Base-by-base conservation (phyloP, 2,888 invertebrate species). In the Pristionchus exspectatus region DNA sequence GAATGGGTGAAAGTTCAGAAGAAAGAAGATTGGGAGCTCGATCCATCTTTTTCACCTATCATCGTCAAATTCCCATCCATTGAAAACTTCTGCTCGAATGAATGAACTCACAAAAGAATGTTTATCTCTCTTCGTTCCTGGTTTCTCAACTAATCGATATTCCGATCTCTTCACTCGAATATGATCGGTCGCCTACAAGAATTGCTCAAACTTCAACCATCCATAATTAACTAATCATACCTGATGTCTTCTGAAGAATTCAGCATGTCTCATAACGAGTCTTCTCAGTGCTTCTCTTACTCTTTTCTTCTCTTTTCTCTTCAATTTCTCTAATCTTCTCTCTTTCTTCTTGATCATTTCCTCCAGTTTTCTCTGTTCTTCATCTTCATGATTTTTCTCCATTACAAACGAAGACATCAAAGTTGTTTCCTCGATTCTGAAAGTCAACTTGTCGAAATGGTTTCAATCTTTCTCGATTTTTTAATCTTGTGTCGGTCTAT, bases 131-230 rank as follows among this genome's bases (percentile, higher is more conserved):
- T 88, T 83, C 69, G 54, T 56, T 33, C 90, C 84, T 27, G 38
- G 69, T 27, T 87, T 59, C 72, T 88, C 92, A 0, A 93, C 92
- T 27, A 93, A 77, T 44, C 93, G 87, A 27, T 90, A 72, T 27
- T 92, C 91, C 90, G 91, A 91, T 90, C 93, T 74, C 85, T 93
- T 93, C 33, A 84, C 83, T 44, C 92, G 89, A 27, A 85, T 85
- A 30, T 87, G 87, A 44, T 63, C 44, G 7, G 38, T n/a, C 18
- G 14, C 69, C 87, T 69, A 85, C 1, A 56, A 30, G 2, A 44
- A 21, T n/a, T 81, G 3, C 1, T 84, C 27, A 50, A 12, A 27
- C 24, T 44, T 44, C 44, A 2, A 7, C 24, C 16, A 24, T 16
- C 10, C 14, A 27, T 18, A 30, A 9, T 56, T n/a, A 1, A 44